Conservation (phyloP, 2,888 invertebrate species). For the Syrista parreyssii region DNA sequence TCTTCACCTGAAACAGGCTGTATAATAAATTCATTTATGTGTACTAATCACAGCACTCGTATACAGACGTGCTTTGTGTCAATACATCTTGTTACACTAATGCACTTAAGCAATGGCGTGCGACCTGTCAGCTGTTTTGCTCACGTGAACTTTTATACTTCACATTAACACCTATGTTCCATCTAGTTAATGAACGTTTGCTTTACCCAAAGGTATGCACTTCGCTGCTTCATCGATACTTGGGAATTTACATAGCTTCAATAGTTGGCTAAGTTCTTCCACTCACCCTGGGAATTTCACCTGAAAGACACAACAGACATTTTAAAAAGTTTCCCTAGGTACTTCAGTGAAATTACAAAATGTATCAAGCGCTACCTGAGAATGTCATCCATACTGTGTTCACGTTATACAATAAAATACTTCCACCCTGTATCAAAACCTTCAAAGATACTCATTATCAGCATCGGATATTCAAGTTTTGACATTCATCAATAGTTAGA, state of each 20-base stretch:
- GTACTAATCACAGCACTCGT: background rate
- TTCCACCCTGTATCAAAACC: background rate
- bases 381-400: background rate
- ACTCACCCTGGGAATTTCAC: background rate
- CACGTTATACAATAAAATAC: background rate
- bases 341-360: background rate
- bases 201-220: background rate
- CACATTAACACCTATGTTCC: background rate
- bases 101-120: background rate
- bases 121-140: background rate
- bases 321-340: background rate
- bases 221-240: background rate
- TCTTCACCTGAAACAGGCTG: background rate
- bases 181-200: background rate
- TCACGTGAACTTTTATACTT: background rate
- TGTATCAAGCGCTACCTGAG: background rate
- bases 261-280: background rate
- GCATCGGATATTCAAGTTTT: background rate
- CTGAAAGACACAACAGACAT: background rate
- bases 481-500: background rate
- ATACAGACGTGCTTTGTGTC: background rate
- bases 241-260: background rate
- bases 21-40: background rate
- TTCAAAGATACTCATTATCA: background rate
- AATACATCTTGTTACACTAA: background rate